Percentiles rank a stretch among this genome's conserved stretches.
Conservation (phyloP, 2,888 invertebrate genomes). For the Papilio protenor region DNA sequence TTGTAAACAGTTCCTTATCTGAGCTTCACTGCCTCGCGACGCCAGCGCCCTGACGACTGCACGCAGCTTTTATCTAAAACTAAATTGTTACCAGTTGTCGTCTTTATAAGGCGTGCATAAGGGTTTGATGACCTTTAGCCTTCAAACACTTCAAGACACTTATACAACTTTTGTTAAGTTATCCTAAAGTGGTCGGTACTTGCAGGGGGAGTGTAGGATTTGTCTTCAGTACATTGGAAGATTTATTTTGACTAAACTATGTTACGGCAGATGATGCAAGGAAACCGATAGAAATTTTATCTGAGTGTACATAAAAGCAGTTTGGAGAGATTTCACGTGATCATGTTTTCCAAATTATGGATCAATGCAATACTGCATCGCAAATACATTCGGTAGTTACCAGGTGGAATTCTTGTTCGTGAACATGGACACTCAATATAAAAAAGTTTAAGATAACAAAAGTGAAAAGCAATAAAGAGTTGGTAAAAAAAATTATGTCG, state of each 20-base stretch:
- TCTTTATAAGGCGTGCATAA: conserved; percentile 41
- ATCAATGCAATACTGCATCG: not conserved
- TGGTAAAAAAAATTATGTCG: conserved; percentile 27
- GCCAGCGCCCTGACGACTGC: conserved; percentile 62
- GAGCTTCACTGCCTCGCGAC: conserved; percentile 65
- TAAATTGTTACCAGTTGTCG: conserved; percentile 60
- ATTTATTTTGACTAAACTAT: not conserved
- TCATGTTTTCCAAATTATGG: not conserved
- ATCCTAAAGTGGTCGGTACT: not conserved
- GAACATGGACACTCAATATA: not conserved
- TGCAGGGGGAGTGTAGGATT: not conserved
- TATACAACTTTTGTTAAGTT: not conserved
- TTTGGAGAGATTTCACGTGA: not conserved
- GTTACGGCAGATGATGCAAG: not conserved
- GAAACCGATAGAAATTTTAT: not conserved
- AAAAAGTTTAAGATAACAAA: conserved; percentile 28
- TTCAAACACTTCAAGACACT: conserved; percentile 20
- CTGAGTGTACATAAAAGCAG: not conserved
- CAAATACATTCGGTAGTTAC: not conserved
- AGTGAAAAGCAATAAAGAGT: conserved; percentile 35
- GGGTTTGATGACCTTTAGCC: conserved; percentile 33
- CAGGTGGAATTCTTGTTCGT: not conserved
- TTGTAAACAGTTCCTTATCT: conserved; percentile 85
- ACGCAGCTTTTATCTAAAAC: conserved; percentile 80
- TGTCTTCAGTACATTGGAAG: not conserved